phyloP scores from a whole-genome alignment of 2,797 vertebrate species.

The Pantherophis vulpinus region DNA sequence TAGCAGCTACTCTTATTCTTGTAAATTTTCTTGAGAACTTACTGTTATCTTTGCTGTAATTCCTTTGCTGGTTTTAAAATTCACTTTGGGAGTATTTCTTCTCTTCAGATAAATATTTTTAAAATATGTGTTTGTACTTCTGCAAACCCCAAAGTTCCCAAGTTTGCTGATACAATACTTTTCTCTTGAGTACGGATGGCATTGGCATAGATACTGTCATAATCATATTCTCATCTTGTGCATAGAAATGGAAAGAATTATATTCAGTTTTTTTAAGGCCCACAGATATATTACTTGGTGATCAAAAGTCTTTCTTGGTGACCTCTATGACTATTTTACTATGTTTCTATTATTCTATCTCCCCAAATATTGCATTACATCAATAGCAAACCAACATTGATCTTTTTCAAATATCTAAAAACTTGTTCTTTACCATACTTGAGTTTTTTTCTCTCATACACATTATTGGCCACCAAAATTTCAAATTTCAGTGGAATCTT shows the following conservation, averaged over 20 bases:
- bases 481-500: background rate
- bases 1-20: background rate
- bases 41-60: background rate
- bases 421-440: background rate
- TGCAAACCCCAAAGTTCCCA: background rate
- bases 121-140: background rate
- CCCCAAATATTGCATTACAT: background rate
- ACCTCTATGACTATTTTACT: background rate
- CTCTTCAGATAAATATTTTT: background rate
- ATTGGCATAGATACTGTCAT: background rate
- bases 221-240: background rate
- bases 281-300: background rate
- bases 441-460: background rate
- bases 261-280: background rate
- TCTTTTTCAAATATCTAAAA: background rate
- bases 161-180: background rate
- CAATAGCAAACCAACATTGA: background rate
- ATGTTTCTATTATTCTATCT: background rate
- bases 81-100: background rate
- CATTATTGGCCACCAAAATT: background rate
- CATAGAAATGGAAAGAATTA: background rate
- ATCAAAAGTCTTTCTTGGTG: background rate
- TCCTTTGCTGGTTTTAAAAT: background rate
- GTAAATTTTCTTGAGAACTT: background rate
- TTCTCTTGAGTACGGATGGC: background rate